Evolutionary conservation across 2,888 invertebrate species (phyloP), one percentile per base, ranked within the genome.

Genomic region (Drosophila rubida): DNA sequence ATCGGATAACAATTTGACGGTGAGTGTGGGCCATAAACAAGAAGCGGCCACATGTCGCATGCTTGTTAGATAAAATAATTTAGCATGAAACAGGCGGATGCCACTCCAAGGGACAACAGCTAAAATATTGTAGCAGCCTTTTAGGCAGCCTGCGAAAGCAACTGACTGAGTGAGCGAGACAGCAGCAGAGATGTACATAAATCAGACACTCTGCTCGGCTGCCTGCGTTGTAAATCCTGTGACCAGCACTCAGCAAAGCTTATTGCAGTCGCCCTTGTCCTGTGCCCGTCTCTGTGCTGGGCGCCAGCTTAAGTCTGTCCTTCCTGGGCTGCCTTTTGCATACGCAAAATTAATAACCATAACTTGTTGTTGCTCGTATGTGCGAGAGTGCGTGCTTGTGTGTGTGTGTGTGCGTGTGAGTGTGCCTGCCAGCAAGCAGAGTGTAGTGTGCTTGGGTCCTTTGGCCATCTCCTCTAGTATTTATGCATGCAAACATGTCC

Each of bases 1-100:
- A 71, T 95, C 96, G 73, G 95, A 96, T 90, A 97, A 97, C 92
- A 96, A 96, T 91, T 93, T 98, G 90, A 95, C 95, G 80, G 93
- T 93, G 45, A 93, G 90, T 89, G 44, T 32, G 11, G 37, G 53
- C 16, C 25, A 49, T 42, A 49, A 54, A 58, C 67, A 55, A 73
- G 42, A 54, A 30, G 37, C 13, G 13, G 13, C 62, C 61, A 63
- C 72, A 51, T 68, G 71, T 65, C 72, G 49, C 63, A 51, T 57
- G 53, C 75, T 78, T 71, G 70, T 62, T 76, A 23, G 62, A 73
- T 65, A 42, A 65, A 73, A 76, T 67, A 69, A 69, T 75, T 78
- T 78, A 57, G 53, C 71, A 57, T 68, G 57, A 65, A 65, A 64
- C 53, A 13, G 14, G 44, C 42, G 39, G 48, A 39, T 45, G 57